These are phyloP conservation scores for Cirrhinus molitorella DNA, from an alignment of 2,797 vertebrate species.

Conservation along the genomic window DNA sequence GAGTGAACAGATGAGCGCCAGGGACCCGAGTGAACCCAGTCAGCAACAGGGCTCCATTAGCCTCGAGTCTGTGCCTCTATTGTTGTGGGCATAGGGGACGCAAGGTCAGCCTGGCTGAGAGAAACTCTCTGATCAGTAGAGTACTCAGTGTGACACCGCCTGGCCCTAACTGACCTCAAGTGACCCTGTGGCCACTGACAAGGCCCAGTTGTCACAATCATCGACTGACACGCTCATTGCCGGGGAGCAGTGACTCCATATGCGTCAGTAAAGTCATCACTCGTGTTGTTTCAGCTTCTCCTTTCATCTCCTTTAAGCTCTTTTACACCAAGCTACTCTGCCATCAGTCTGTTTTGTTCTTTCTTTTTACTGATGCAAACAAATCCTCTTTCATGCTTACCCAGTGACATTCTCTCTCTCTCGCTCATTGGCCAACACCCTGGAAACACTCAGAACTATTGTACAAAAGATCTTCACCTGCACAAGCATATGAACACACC, in stretches of 20 bases:
- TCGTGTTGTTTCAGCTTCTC: neutral
- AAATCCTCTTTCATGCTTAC: constrained; percentile 33
- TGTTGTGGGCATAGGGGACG: constrained; percentile 24
- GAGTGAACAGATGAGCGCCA: constrained; percentile 36
- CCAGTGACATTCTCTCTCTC: constrained; percentile 12
- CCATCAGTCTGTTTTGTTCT: neutral
- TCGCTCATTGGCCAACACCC: constrained; percentile 19
- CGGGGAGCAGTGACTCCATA: neutral
- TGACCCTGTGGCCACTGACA: constrained; percentile 61
- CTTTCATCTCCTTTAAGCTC: constrained; percentile 14
- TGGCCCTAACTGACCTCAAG: constrained; percentile 68
- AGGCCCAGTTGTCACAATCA: constrained; percentile 55
- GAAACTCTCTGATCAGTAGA: constrained; percentile 32
- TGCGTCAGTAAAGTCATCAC: neutral
- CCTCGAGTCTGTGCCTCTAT: constrained; percentile 24
- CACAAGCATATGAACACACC: constrained; percentile 13
- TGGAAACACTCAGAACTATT: constrained; percentile 32
- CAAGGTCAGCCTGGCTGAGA: constrained; percentile 22
- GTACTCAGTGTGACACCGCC: constrained; percentile 37
- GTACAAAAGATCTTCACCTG: constrained; percentile 30
- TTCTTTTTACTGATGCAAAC: constrained; percentile 23
- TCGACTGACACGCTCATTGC: neutral
- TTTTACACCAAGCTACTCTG: constrained; percentile 16
- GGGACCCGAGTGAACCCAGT: constrained; percentile 25
- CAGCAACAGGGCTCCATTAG: constrained; percentile 27